These are phyloP conservation scores for Gadus chalcogrammus DNA, from an alignment of 2,113 vertebrate species.

Conservation along the genomic window DNA sequence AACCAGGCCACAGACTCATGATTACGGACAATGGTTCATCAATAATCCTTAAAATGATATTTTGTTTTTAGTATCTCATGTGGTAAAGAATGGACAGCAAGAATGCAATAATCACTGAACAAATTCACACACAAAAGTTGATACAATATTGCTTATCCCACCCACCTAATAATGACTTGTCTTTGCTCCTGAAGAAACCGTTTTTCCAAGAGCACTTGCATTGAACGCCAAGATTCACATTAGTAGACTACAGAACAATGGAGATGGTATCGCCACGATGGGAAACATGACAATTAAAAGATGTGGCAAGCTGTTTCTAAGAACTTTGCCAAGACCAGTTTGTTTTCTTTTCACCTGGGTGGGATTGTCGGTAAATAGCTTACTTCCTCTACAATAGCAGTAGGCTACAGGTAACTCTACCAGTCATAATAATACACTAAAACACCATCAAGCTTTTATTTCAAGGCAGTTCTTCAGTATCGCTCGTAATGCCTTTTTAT, in stretches of 20 bases:
- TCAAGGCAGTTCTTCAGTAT: background rate
- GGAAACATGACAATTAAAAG: slow-evolving; percentile 11
- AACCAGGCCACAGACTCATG: slow-evolving; percentile 18
- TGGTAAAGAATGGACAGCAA: background rate
- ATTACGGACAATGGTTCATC: slow-evolving; percentile 18
- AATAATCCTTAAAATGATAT: background rate
- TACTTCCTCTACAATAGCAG: slow-evolving; percentile 13
- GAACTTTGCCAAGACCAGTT: background rate
- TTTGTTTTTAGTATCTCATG: background rate
- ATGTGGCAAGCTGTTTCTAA: background rate
- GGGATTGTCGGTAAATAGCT: background rate
- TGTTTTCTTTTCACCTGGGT: background rate
- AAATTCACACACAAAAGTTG: background rate
- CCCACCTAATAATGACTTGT: slow-evolving; percentile 18
- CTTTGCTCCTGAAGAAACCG: slow-evolving; percentile 12
- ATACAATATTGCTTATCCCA: background rate
- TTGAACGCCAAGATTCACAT: slow-evolving; percentile 6
- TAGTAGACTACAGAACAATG: background rate
- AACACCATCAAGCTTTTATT: background rate
- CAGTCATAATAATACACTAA: background rate
- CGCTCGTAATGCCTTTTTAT: background rate
- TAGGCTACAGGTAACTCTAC: background rate
- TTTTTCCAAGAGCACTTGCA: slow-evolving; percentile 10
- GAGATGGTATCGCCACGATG: slow-evolving; percentile 2
- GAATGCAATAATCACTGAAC: background rate